phyloP scores from a whole-genome alignment of 1,140 invertebrate species.

The Drosophila rhopaloa region DNA sequence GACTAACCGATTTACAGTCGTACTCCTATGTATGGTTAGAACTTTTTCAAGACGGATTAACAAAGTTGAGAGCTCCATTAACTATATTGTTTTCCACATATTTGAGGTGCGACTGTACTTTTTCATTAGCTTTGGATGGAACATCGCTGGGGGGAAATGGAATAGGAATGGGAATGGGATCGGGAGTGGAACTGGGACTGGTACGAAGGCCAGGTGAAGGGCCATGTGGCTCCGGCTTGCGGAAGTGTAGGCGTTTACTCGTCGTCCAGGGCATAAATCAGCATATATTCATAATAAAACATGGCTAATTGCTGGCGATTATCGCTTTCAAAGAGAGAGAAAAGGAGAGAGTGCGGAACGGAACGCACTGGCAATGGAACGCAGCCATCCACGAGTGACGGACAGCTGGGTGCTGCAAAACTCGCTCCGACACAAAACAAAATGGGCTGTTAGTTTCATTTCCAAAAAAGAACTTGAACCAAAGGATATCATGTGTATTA shows the following conservation, averaged over 20 bases:
- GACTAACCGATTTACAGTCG: conserved; percentile 2
- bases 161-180: conserved; percentile 1
- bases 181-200: conserved; percentile 6
- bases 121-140: not conserved
- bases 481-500: not conserved
- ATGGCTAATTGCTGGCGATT: conserved; percentile 26
- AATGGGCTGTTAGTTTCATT: not conserved
- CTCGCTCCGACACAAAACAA: not conserved
- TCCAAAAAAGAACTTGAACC: not conserved
- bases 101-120: conserved; percentile 14
- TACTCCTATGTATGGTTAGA: not conserved
- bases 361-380: conserved; percentile 31
- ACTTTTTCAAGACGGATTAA: not conserved
- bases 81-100: not conserved
- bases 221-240: conserved; percentile 17
- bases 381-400: conserved; percentile 12
- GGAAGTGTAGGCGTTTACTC: conserved; percentile 60
- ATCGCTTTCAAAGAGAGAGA: not conserved
- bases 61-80: not conserved
- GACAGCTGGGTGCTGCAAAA: not conserved
- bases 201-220: conserved; percentile 54
- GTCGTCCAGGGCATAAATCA: conserved; percentile 39
- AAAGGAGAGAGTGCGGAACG: conserved; percentile 3
- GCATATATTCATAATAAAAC: conserved; percentile 32
- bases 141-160: conserved; percentile 4